These are phyloP conservation scores for Monodelphis domestica DNA, from an alignment of 2,797 vertebrate genomes.

Conservation along the genomic window DNA sequence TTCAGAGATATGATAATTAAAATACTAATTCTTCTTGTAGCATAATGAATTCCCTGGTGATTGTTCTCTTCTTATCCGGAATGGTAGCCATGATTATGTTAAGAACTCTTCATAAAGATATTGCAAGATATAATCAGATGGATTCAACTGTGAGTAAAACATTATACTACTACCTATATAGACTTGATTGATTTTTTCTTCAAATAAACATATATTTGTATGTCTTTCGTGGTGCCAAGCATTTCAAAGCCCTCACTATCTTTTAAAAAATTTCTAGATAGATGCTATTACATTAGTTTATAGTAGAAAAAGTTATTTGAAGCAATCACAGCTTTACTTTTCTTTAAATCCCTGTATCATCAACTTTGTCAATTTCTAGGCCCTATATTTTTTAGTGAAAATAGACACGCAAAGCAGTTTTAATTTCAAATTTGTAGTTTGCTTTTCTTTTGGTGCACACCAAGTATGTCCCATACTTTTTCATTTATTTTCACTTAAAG, in stretches of 20 bases:
- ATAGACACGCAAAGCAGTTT: constrained; percentile 11
- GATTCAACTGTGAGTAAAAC: constrained; percentile 92
- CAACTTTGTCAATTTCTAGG: neutral
- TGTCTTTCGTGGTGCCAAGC: neutral
- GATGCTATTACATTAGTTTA: no score
- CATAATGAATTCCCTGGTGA: constrained; percentile 97
- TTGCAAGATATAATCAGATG: constrained; percentile 96
- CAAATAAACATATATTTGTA: constrained; percentile 8
- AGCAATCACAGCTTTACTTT: neutral
- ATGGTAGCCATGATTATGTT: constrained; percentile 98
- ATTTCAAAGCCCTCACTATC: neutral
- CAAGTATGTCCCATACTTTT: constrained; percentile 3
- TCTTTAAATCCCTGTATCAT: rapidly evolving
- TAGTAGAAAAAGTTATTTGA: neutral
- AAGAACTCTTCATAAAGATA: constrained; percentile 95
- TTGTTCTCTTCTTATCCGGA: constrained; percentile 95
- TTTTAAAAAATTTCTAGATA: neutral
- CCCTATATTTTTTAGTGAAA: neutral
- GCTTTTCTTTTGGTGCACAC: constrained; percentile 34
- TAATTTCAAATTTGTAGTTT: constrained; percentile 34
- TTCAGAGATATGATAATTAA: neutral
- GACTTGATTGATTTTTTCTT: constrained; percentile 4
- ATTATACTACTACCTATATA: constrained; percentile 1
- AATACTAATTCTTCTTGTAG: constrained; percentile 79
- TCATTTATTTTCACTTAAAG: constrained; percentile 36